Percentiles rank a stretch among this genome's conserved stretches.
Conservation (phyloP, 2,888 invertebrate species). For the Cheilosia vulpina region DNA sequence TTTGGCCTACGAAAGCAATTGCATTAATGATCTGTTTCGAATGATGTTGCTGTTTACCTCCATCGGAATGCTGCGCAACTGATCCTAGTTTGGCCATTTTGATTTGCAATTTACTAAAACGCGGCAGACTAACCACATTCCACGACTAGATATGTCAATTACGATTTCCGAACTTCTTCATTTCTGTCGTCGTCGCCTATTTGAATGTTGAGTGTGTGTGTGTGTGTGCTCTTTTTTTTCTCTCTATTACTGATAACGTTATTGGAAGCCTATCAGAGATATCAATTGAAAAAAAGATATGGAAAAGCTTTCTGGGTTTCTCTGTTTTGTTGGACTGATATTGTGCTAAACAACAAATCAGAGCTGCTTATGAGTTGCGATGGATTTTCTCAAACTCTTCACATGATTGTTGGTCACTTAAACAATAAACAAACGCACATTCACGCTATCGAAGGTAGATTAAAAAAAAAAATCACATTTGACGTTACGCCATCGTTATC, state of each 20-base stretch:
- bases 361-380: background rate
- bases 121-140: conserved; percentile 50
- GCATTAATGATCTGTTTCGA: background rate
- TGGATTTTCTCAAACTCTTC: background rate
- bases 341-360: background rate
- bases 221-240: conserved; percentile 31
- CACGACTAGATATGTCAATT: conserved; percentile 70
- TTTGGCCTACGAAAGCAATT: conserved; percentile 30
- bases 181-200: conserved; percentile 65
- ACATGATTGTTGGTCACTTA: background rate
- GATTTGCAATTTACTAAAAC: background rate
- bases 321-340: background rate
- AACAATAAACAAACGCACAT: background rate
- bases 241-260: conserved; percentile 34
- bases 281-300: conserved; percentile 57
- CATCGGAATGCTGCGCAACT: conserved; percentile 18
- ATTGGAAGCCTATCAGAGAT: conserved; percentile 77
- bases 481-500: conserved; percentile 9
- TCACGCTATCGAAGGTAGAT: background rate
- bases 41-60: conserved; percentile 28
- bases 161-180: conserved; percentile 67
- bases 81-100: conserved; percentile 67
- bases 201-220: conserved; percentile 21
- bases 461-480: background rate
- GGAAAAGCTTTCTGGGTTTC: conserved; percentile 46